A percentile compares a stretch with the other conserved stretches of the same genome.
These are phyloP conservation scores for Hipparchia semele DNA, from an alignment of 2,888 invertebrate species.

Conservation along the genomic window DNA sequence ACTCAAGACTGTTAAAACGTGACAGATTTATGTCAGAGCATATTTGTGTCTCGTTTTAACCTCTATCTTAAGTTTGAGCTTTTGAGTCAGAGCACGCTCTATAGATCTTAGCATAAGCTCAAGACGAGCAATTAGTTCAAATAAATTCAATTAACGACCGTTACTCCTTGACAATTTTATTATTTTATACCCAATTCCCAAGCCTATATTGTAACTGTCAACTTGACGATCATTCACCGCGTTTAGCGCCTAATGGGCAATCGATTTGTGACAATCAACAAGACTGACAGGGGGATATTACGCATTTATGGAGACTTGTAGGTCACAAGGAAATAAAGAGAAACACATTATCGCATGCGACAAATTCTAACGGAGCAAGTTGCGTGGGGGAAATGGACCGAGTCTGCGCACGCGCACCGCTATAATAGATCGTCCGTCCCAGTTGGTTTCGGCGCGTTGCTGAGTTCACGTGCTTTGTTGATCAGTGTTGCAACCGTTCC, in stretches of 20 bases:
- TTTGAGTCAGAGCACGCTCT: too few species aligned
- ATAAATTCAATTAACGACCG: too few species aligned
- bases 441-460: conserved; percentile 80
- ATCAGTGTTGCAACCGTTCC: conserved; percentile 57
- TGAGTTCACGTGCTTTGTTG: conserved; percentile 71
- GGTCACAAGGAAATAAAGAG: conserved; percentile 43
- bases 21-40: too few species aligned
- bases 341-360: conserved; percentile 51
- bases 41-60: too few species aligned
- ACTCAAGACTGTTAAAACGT: too few species aligned
- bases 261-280: conserved; percentile 20
- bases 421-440: conserved; percentile 79
- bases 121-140: too few species aligned
- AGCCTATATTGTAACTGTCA: not conserved
- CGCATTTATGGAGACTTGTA: conserved; percentile 29
- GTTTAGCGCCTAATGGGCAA: conserved; percentile 15
- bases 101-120: too few species aligned
- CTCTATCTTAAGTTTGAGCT: too few species aligned
- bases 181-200: not conserved
- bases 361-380: conserved; percentile 73
- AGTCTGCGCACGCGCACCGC: conserved; percentile 77
- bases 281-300: conserved; percentile 31
- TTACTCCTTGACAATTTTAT: not conserved
- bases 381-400: conserved; percentile 82
- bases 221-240: conserved; percentile 11